Conservation (phyloP, 2,113 vertebrate genomes). For the Agelaius phoeniceus region DNA sequence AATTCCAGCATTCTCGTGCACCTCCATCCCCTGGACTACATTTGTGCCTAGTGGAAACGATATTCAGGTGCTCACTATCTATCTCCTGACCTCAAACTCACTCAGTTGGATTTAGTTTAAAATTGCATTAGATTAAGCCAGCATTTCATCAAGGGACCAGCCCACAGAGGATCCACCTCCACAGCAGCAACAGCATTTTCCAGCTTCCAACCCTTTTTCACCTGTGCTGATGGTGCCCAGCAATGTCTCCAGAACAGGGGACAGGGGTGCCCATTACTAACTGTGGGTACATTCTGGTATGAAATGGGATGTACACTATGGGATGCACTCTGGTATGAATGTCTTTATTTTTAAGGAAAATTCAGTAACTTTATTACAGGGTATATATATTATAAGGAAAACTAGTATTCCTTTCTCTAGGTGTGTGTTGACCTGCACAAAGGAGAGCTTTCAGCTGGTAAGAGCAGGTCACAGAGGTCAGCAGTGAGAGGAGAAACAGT, state of each 20-base stretch:
- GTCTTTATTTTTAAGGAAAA: background rate
- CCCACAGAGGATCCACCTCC: background rate
- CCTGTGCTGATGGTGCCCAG: background rate
- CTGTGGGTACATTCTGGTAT: background rate
- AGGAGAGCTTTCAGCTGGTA: background rate
- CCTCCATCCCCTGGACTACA: background rate
- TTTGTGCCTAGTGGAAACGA: background rate
- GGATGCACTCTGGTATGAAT: background rate
- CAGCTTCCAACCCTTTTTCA: accelerated
- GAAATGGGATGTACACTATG: background rate
- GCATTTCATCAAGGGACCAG: background rate
- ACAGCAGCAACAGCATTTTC: background rate
- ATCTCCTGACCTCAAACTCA: background rate
- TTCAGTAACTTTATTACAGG: background rate
- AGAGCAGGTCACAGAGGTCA: background rate
- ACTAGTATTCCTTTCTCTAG: background rate
- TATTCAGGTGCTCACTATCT: background rate
- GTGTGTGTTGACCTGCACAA: background rate
- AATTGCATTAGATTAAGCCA: background rate
- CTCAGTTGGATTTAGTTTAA: background rate
- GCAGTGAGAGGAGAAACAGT: background rate
- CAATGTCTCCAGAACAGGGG: background rate
- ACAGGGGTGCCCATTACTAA: background rate
- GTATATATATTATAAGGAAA: background rate
- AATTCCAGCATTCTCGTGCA: background rate